Percentiles rank a stretch among this genome's conserved stretches.
Evolutionary conservation across 2,888 invertebrate genomes (phyloP).

Genomic region (Julus scanicus): DNA sequence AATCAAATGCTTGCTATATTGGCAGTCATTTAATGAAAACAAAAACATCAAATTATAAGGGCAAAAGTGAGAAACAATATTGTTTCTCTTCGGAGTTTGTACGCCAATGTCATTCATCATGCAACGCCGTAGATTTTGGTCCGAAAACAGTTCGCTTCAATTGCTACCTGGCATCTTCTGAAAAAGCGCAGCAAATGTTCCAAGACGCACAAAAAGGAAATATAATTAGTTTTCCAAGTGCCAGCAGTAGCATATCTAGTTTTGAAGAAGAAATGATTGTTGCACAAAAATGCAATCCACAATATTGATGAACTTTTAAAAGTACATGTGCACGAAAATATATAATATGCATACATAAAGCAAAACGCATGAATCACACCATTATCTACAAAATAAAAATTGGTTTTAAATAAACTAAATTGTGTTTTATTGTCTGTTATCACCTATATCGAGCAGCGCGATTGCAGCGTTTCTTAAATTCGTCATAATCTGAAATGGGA

Average conservation of each 20-base stretch:
- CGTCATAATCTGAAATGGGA: background rate
- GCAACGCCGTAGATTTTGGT: conserved; percentile 4
- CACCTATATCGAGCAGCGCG: background rate
- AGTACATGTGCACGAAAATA: background rate
- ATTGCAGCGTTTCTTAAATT: background rate
- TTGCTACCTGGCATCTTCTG: conserved; percentile 48
- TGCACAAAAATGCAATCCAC: conserved; percentile 44
- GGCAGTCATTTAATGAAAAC: conserved; percentile 13
- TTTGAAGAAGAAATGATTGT: conserved; percentile 54
- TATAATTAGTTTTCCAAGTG: background rate
- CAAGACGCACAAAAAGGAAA: conserved; percentile 5
- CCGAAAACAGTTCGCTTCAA: conserved; percentile 9
- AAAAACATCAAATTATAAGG: background rate
- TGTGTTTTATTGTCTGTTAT: background rate
- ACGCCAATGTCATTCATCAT: conserved; percentile 18
- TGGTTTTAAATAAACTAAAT: background rate
- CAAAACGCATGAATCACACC: background rate
- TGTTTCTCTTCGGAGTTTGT: background rate
- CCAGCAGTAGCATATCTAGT: background rate
- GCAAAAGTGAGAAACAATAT: conserved; percentile 14
- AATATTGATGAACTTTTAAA: conserved; percentile 26
- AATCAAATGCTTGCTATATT: background rate
- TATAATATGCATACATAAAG: background rate
- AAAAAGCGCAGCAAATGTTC: background rate
- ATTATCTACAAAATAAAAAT: background rate